Base-by-base conservation (phyloP, 2,888 invertebrate species). In the Oxycera nigricornis region DNA sequence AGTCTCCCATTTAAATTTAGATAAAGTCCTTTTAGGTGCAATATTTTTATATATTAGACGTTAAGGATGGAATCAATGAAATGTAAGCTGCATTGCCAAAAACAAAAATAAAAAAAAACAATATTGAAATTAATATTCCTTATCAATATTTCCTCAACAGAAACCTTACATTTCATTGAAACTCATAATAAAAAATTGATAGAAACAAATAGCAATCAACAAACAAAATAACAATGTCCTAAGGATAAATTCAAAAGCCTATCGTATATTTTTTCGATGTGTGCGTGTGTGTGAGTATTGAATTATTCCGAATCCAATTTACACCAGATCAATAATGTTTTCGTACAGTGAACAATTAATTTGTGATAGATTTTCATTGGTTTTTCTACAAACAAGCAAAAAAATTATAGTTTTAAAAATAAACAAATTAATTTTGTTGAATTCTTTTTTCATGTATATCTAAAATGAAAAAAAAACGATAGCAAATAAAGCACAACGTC, bases 381-480 rank as follows among this genome's bases (percentile, higher is more conserved):
- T n/a, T n/a, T n/a, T n/a, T 6, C 35, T 7, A 35, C 11, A 55
- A 55, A 2, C 17, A 55, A 55, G 9, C 22, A 20, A 55, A 55
- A 55, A 55, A 22, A 55, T 20, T 7, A n/a, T 11, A 50, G 14
- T 28, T 6, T 26, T 26, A 2, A 28, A 59, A 14, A 24, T 7
- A 59, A 24, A 22, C 26, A 59, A 28, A 61, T 61, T 31, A 61
- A 61, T 61, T 61, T 46, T 46, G 46, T n/a, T 46, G 46, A 46
- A n/a, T n/a, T 3, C 17, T 46, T 46, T 46, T 46, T 46, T 46
- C 3, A 46, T 46, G 46, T 46, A 46, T 17, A 7, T n/a, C 14
- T 7, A 46, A 17, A 46, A 46, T n/a, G 46, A 11, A 46, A 46
- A 7, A 17, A 46, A 11, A 14, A 46, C 14, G 46, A 7, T 46